A percentile compares a stretch with the other conserved stretches of the same genome.
These are phyloP conservation scores for Anoplolepis gracilipes DNA, from an alignment of 1,140 invertebrate genomes.

Conservation along the genomic window DNA sequence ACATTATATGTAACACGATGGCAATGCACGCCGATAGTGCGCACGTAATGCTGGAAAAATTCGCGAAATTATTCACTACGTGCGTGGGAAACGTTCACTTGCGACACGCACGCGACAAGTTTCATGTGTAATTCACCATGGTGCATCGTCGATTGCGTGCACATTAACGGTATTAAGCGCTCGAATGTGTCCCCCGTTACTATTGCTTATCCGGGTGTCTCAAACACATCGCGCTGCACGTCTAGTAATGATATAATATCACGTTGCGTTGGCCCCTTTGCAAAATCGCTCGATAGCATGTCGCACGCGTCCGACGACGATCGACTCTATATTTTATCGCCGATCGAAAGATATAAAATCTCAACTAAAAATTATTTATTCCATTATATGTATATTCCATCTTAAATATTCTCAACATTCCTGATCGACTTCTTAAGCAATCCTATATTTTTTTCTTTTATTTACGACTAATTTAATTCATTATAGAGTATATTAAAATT, in stretches of 20 bases:
- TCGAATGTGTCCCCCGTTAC: neutral
- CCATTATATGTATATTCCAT: neutral
- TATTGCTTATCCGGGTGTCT: slow-evolving; percentile 28
- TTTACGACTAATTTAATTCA: neutral
- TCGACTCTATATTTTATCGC: neutral
- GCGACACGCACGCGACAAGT: slow-evolving; percentile 63
- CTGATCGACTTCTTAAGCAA: neutral
- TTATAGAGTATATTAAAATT: neutral
- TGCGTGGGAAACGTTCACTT: slow-evolving; percentile 68
- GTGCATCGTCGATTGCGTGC: slow-evolving; percentile 56
- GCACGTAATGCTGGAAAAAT: slow-evolving; percentile 55
- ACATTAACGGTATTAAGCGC: slow-evolving; percentile 24
- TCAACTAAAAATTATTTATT: slow-evolving; percentile 2
- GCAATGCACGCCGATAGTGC: slow-evolving; percentile 6
- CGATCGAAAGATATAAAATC: neutral
- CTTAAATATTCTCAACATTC: no score
- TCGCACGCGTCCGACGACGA: slow-evolving; percentile 25
- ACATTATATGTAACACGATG: neutral
- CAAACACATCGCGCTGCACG: slow-evolving; percentile 13
- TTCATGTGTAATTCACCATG: slow-evolving; percentile 27
- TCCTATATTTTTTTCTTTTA: neutral
- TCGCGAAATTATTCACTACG: slow-evolving; percentile 68
- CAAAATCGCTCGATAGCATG: slow-evolving; percentile 37
- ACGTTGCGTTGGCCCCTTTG: neutral
- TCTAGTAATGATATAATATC: slow-evolving; percentile 22